These are phyloP conservation scores for Tarsius wallacei DNA, from an alignment of 2,797 vertebrate genomes.

Conservation along the genomic window DNA sequence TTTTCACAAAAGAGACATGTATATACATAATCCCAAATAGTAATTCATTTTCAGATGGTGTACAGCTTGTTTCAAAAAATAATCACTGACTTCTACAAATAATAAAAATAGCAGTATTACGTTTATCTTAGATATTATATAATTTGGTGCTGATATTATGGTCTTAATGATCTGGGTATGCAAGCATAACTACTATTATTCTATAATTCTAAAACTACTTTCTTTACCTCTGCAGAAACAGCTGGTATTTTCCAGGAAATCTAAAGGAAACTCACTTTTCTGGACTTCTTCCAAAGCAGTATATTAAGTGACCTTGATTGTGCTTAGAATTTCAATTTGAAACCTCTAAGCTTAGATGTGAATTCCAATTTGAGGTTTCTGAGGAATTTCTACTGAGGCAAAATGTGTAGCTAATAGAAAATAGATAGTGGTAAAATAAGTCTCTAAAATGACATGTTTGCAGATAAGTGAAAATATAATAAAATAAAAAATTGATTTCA, in stretches of 20 bases:
- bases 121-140: neutral
- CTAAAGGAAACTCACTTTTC: neutral
- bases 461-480: neutral
- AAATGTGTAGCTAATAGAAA: neutral
- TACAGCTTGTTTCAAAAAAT: neutral
- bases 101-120: neutral
- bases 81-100: constrained; percentile 1
- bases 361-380: constrained; percentile 35
- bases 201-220: neutral
- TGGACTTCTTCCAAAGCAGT: constrained; percentile 57
- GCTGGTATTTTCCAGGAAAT: constrained; percentile 52
- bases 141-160: neutral
- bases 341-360: neutral
- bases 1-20: neutral
- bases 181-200: neutral
- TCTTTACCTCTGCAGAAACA: neutral
- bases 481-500: neutral
- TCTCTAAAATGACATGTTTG: neutral
- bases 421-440: neutral
- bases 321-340: constrained; percentile 66
- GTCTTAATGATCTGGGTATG: neutral
- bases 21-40: neutral
- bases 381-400: neutral
- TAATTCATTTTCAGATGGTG: neutral
- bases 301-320: constrained; percentile 43